Base-by-base conservation (phyloP, 2,797 vertebrate species). In the Hydrophis major region DNA sequence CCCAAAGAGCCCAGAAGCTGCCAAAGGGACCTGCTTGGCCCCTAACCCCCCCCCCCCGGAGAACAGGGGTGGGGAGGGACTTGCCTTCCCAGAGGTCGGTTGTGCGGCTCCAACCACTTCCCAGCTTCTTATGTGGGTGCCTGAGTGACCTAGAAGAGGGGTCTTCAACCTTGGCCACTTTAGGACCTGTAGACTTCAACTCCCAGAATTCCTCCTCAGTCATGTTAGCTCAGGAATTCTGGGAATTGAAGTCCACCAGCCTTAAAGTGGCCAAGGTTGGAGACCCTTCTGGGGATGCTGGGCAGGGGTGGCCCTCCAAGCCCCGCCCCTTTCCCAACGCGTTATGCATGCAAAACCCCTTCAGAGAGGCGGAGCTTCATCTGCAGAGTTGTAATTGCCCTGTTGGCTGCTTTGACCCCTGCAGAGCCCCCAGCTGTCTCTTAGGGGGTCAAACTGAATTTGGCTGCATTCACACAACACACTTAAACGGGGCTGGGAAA, bases 11-110 rank as follows among this genome's bases (percentile, higher is more conserved):
- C 14, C 8, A 56, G n/a, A 12, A 66, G 7, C 56, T 60, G 18
- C 37, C 37, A 5, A 27, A 63, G 20, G 47, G 2, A 2, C 6
- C 6, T 16, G n/a, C 74, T 3, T 2, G 2, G 0, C 27, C 27
- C 12, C 50, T 10, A 50, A 50, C 42, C 50, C 27, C 87, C 12
- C 53, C 2, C 0, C 25, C 2, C 2, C 32, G 2, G 55, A n/a
- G 32, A 59, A 4, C 6, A n/a, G 20, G 53, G 3, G 2, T 42
- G 56, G 42, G 16, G 2, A 8, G 6, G 6, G 50, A 13, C 32
- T 6, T 42, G 25, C 14, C 13, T 74, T 4, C 1, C 69, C 18
- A 4, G 0, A 1, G 32, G 69, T 42, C 1, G 32, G 69, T 16
- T 4, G 18, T 4, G 32, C 18, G 32, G 7, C 18, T 22, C 69